phyloP scores from a whole-genome alignment of 2,888 invertebrate species.

The Agrilus biguttatus region DNA sequence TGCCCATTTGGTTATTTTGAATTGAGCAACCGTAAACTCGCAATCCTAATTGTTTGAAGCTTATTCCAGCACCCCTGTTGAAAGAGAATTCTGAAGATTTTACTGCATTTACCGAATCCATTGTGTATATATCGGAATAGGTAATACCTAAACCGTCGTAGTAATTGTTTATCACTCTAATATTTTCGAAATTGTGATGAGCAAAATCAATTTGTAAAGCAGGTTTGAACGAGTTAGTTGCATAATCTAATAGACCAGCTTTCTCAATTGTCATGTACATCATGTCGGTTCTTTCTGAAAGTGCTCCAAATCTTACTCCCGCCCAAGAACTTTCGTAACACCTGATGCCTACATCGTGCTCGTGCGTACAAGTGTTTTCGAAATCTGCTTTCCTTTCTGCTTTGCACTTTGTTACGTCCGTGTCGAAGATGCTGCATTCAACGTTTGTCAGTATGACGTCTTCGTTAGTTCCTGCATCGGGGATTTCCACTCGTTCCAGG shows the following conservation, averaged over 20 bases:
- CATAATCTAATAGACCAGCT: conserved; percentile 88
- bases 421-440: conserved; percentile 79
- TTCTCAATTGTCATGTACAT: conserved; percentile 80
- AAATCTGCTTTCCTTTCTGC: conserved; percentile 64
- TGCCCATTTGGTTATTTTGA: conserved; percentile 78
- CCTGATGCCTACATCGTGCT: conserved; percentile 75
- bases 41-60: conserved; percentile 76
- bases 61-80: conserved; percentile 79
- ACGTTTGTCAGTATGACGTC: conserved; percentile 75
- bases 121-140: conserved; percentile 86
- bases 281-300: conserved; percentile 74
- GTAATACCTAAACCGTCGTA: conserved; percentile 88
- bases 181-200: conserved; percentile 66
- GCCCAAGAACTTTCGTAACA: conserved; percentile 92
- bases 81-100: conserved; percentile 72
- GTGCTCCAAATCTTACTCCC: conserved; percentile 76
- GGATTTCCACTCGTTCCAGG: conserved; percentile 68
- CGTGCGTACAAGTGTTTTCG: conserved; percentile 77
- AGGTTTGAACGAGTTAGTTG: conserved; percentile 74
- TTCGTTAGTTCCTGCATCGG: conserved; percentile 60
- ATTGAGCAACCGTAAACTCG: conserved; percentile 64
- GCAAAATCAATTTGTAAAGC: conserved; percentile 81
- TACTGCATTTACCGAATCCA: conserved; percentile 66
- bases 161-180: conserved; percentile 69
- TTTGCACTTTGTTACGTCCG: conserved; percentile 77